These are phyloP conservation scores for Diarsia rubi DNA, from an alignment of 2,888 invertebrate species.

Conservation along the genomic window DNA sequence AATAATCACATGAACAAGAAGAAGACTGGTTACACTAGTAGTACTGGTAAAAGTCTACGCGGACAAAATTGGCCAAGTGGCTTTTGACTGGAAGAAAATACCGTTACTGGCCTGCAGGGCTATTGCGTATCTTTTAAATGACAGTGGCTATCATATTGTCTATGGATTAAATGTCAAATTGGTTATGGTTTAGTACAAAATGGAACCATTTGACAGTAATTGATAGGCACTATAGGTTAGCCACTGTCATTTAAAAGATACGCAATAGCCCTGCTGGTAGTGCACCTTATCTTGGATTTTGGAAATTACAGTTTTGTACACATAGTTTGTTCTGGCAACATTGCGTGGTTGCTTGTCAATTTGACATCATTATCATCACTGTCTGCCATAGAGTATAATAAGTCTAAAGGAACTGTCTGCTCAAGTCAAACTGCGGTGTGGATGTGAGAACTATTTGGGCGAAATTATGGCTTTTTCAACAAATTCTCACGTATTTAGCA, in stretches of 20 bases:
- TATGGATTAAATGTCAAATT: no score
- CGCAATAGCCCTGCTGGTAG: no score
- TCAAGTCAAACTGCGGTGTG: neutral
- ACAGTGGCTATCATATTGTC: no score
- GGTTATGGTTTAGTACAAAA: no score
- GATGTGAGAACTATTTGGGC: constrained; percentile 9
- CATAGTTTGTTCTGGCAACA: constrained; percentile 13
- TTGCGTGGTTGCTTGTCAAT: constrained; percentile 23
- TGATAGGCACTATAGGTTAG: no score
- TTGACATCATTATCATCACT: constrained; percentile 9
- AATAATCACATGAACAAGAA: no score
- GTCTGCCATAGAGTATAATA: no score
- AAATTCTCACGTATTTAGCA: constrained; percentile 63
- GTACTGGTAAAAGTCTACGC: neutral
- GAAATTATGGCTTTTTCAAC: constrained; percentile 71
- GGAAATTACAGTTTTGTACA: no score
- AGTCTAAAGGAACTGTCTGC: no score
- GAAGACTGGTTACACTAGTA: neutral
- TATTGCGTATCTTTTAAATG: no score
- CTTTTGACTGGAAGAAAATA: neutral
- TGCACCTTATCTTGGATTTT: neutral
- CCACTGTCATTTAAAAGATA: no score
- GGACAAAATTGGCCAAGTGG: neutral
- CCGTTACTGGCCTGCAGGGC: neutral
- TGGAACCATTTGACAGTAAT: no score